Evolutionary conservation across 2,113 vertebrate species (phyloP), one percentile per base, ranked within the genome.

Genomic region (cat (Felis catus)): DNA sequence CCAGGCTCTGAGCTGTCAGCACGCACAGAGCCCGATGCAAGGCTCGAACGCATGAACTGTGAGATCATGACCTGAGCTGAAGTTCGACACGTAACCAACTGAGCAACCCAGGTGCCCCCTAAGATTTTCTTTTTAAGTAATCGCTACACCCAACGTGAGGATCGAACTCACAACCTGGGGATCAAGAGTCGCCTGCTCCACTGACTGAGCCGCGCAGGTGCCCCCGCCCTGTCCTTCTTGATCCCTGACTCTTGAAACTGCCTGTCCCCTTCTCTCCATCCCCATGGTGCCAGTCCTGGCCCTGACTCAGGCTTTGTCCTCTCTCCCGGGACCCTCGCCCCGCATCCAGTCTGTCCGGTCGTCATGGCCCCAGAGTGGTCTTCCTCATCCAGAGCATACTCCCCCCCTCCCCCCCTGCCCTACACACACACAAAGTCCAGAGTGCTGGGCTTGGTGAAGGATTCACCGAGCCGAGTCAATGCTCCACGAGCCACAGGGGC

Each of bases 341-440:
- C 12, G 6, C 73, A n/a, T 61, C 29, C 81, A 14, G 65, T 27
- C 33, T 63, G 25, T 53, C 41, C 29, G 41, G 41, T 45, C 41
- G 21, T 61, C 19, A 2, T 27, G 71, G 70, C 19, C 41, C 41
- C n/a, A 55, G 51, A 29, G 29, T 31, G 29, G 4, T 36, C 41
- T 48, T 65, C 51, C 81, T 27, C 21, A 81, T 48, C 53, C 19
- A 3, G 90, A 55, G n/a, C 27, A 39, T 65, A 41, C 16, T 13
- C 27, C 4, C 23, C 0, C 3, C 27, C 12, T 15, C 23, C 5
- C 8, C 48, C 36, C 33, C 7, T 1, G 1, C 41, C 76, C 7
- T 1, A 0, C 2, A 2, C 63, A 4, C 4, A 3, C 12, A 5
- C 39, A 18, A 18, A 85, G 13, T 27, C 36, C 58, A 31, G 41